Evolutionary conservation across 1,140 invertebrate genomes (phyloP).

Genomic region (Temnothorax nylanderi): DNA sequence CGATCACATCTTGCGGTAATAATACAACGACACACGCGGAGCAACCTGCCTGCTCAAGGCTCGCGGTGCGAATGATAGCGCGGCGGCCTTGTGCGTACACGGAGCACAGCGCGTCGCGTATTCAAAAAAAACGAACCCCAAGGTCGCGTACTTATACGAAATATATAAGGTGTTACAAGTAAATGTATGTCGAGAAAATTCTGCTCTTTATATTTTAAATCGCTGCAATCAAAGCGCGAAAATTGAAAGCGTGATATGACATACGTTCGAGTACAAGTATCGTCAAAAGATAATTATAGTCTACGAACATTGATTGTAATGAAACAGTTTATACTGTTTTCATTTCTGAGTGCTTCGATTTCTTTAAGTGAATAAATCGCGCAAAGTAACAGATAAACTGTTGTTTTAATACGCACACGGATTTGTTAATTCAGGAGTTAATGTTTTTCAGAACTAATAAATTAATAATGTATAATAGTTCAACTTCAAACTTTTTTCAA

Average conservation of each 20-base stretch:
- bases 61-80: neutral
- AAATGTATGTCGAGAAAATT: neutral
- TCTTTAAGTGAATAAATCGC: neutral
- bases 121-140: neutral
- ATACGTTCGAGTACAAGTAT: neutral
- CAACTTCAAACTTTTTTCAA: too few species aligned
- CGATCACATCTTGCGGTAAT: neutral
- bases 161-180: neutral
- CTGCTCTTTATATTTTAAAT: neutral
- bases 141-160: neutral
- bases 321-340: neutral
- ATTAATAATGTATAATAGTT: neutral
- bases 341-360: neutral
- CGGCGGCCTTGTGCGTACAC: neutral
- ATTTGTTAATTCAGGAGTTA: neutral
- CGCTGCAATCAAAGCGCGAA: neutral
- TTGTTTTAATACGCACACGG: neutral
- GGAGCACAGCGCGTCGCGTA: neutral
- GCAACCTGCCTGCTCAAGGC: neutral
- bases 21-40: neutral
- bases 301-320: neutral
- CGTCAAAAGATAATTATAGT: neutral
- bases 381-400: neutral
- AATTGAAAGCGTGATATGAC: too few species aligned
- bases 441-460: neutral